Conservation (phyloP, 1,140 invertebrate species). For the Reticulitermes speratus region DNA sequence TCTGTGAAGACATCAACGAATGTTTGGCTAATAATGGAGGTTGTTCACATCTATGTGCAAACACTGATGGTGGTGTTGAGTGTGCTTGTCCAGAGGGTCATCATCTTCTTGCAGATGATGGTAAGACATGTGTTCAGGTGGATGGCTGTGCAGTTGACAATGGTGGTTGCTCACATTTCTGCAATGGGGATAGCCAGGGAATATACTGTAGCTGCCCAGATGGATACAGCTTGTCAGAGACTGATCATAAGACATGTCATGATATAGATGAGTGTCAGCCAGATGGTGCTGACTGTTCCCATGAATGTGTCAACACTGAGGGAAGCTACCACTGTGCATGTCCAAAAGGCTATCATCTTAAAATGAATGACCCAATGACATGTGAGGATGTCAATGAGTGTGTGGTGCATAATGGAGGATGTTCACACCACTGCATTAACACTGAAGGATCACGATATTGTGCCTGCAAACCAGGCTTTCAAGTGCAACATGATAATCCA, state of each 20-base stretch:
- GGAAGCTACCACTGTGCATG: conserved; percentile 60
- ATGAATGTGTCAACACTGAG: conserved; percentile 53
- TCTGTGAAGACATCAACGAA: conserved; percentile 51
- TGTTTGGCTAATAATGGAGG: conserved; percentile 54
- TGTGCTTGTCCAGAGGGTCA: conserved; percentile 51
- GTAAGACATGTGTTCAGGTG: conserved; percentile 45
- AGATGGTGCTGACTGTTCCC: conserved; percentile 43
- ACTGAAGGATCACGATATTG: conserved; percentile 50
- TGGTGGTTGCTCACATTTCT: conserved; percentile 55
- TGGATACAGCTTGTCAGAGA: conserved; percentile 51
- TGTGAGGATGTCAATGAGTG: conserved; percentile 58
- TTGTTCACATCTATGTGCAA: conserved; percentile 57
- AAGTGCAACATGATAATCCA: background rate
- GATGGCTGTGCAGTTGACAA: conserved; percentile 44
- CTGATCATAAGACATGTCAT: conserved; percentile 46
- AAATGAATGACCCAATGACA: conserved; percentile 45
- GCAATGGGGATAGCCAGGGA: conserved; percentile 51
- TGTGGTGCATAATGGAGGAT: conserved; percentile 45
- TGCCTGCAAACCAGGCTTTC: background rate
- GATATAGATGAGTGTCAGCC: conserved; percentile 56
- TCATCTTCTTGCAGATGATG: conserved; percentile 41
- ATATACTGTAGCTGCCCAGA: conserved; percentile 52
- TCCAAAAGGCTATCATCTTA: conserved; percentile 53
- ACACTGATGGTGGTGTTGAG: conserved; percentile 50
- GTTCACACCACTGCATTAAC: conserved; percentile 54